Evolutionary conservation across 2,797 vertebrate species (phyloP).

Genomic region (Hoplostethus mediterraneus): DNA sequence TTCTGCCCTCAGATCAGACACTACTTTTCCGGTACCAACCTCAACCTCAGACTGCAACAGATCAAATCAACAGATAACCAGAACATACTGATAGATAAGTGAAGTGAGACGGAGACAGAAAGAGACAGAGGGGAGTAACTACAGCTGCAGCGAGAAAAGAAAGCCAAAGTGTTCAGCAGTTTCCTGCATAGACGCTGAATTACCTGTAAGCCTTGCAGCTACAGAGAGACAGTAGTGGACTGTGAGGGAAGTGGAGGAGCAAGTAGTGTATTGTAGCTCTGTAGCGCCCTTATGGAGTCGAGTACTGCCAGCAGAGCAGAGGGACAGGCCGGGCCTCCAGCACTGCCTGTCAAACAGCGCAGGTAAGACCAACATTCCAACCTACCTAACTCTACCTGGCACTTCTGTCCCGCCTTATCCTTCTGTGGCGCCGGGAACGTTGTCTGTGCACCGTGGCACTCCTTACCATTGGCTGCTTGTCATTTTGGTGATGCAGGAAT

Average conservation of each 20-base stretch:
- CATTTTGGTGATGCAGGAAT: neutral
- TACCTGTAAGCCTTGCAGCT: constrained; percentile 31
- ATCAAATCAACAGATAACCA: constrained; percentile 46
- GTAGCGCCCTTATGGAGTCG: constrained; percentile 58
- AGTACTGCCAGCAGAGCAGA: constrained; percentile 31
- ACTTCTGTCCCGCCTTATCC: neutral
- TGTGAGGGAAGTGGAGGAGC: constrained; percentile 24
- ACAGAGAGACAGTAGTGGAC: constrained; percentile 13
- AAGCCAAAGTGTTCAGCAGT: neutral
- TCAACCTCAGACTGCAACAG: constrained; percentile 56
- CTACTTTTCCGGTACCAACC: constrained; percentile 74
- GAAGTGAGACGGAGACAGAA: constrained; percentile 1
- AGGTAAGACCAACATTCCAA: constrained; percentile 69
- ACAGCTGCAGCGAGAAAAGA: constrained; percentile 9
- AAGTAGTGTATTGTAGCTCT: constrained; percentile 8
- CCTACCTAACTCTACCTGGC: neutral
- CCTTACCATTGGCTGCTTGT: neutral
- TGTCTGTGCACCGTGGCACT: neutral
- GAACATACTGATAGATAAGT: constrained; percentile 6
- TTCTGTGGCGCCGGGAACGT: neutral
- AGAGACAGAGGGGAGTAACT: constrained; percentile 6
- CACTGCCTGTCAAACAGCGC: constrained; percentile 81
- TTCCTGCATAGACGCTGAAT: constrained; percentile 10
- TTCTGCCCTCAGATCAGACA: constrained; percentile 56
- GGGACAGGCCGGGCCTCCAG: constrained; percentile 62